These are phyloP conservation scores for Protophormia terraenovae DNA, from an alignment of 2,888 invertebrate genomes.

Conservation along the genomic window DNA sequence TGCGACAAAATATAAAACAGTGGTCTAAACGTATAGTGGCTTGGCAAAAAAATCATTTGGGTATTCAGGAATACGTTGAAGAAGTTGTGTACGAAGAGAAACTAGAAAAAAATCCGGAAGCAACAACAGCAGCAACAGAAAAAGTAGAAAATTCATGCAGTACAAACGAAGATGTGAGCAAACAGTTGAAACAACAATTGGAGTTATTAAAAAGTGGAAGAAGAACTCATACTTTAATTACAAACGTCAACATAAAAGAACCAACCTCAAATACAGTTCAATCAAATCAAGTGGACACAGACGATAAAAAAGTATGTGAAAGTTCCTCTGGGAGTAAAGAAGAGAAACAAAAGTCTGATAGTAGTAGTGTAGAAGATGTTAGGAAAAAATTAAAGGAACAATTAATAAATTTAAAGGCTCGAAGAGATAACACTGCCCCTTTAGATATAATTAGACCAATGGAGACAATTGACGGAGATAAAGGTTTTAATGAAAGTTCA, in stretches of 20 bases:
- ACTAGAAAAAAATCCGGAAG: slow-evolving; percentile 49
- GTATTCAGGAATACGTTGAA: slow-evolving; percentile 72
- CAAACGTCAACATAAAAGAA: slow-evolving; percentile 53
- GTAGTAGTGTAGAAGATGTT: slow-evolving; percentile 34
- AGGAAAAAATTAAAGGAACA: slow-evolving; percentile 3
- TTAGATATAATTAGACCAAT: neutral
- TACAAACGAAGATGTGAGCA: slow-evolving; percentile 74
- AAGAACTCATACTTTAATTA: slow-evolving; percentile 73
- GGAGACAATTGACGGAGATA: neutral
- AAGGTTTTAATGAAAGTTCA: neutral
- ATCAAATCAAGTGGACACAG: neutral
- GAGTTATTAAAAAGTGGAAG: slow-evolving; percentile 76
- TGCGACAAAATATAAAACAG: slow-evolving; percentile 72
- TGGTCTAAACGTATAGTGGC: slow-evolving; percentile 76
- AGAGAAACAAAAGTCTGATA: slow-evolving; percentile 54
- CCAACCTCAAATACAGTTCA: neutral
- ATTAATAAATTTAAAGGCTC: neutral
- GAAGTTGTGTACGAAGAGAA: slow-evolving; percentile 60
- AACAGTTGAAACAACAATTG: slow-evolving; percentile 78
- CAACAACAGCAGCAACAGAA: neutral
- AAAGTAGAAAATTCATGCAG: slow-evolving; percentile 29
- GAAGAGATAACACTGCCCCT: neutral
- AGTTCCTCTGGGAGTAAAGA: neutral
- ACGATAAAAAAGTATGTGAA: neutral
- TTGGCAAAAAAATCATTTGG: slow-evolving; percentile 71